Evolutionary conservation across 1,140 invertebrate genomes (phyloP), one percentile per base, ranked within the genome.

Genomic region (Drosophila kanapiae): DNA sequence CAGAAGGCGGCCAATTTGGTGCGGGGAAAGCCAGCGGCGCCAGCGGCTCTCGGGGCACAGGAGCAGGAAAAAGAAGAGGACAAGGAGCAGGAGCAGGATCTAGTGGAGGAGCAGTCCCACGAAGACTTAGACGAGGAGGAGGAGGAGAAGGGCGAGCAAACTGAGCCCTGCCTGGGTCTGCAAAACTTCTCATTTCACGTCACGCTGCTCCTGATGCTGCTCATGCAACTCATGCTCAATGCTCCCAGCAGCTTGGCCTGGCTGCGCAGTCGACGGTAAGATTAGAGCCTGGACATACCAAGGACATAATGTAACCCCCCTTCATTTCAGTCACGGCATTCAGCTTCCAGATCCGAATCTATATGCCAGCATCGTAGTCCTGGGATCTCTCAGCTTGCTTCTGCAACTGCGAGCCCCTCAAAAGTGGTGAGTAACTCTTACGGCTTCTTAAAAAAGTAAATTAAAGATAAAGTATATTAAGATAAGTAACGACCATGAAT

Each of bases 221-320:
- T 93, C 37, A 68, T 93, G 49, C 93, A 95, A 4, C 93, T 95
- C 7, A 62, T 94, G 16, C 85, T 95, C 4, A 95, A 94, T 90
- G 74, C 94, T 7, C 95, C 95, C 3, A 93, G 94, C 23, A 88
- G 94, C 13, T 74, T 95, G 37, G 95, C 95, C 7, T 95, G 95
- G 95, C 94, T 95, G 1, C 94, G 94, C 65, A 95, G 95, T 92
- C 95, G 94, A 61, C 94, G 94, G 95, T 95, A 23, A 23, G 23
- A 23, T 23, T 23, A 23, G 3, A 23, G 23, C 3, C 23, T 23
- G 23, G 23, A 23, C 23, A n/a, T n/a, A 2, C 23, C 3, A 2
- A 3, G 23, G 3, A 23, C 3, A 23, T 2, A 23, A 6, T 10
- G 2, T 0, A 23, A 1, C 35, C 13, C 33, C 6, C 7, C 7